Evolutionary conservation across 2,888 invertebrate genomes (phyloP).

Genomic region (Tanypteryx hageni): DNA sequence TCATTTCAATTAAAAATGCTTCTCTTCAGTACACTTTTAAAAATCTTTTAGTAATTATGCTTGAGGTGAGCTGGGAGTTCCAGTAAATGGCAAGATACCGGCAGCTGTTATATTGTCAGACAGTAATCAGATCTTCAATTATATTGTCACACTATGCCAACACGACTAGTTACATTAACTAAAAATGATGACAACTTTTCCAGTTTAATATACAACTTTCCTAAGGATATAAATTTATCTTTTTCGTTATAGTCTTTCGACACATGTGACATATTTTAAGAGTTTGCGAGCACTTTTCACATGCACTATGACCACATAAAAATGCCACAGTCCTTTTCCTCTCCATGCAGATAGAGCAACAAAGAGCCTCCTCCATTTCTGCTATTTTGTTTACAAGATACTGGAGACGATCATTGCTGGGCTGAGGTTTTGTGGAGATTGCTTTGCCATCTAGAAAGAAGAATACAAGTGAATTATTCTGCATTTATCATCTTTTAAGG

Average conservation of each 20-base stretch:
- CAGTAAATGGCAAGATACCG: conserved; percentile 6
- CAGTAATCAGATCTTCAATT: not conserved
- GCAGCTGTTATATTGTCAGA: conserved; percentile 18
- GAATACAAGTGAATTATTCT: no score
- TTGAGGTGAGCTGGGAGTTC: not conserved
- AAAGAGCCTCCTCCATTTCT: conserved; percentile 91
- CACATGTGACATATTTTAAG: conserved; percentile 92
- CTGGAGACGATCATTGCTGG: conserved; percentile 82
- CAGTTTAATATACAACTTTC: not conserved
- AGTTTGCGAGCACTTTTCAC: conserved; percentile 88
- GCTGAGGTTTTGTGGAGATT: conserved; percentile 75
- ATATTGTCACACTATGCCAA: conserved; percentile 36
- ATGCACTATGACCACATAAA: conserved; percentile 92
- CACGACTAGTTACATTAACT: conserved; percentile 24
- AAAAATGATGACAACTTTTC: conserved; percentile 43
- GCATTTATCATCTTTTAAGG: no score
- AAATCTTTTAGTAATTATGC: not conserved
- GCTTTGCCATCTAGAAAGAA: conserved; percentile 74
- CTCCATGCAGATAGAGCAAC: conserved; percentile 94
- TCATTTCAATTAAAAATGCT: not conserved
- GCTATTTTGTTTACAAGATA: conserved; percentile 87
- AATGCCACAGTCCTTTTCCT: conserved; percentile 88
- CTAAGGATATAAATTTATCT: conserved; percentile 80
- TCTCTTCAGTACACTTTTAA: no score
- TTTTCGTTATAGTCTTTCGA: conserved; percentile 85